Base-by-base conservation (phyloP, 1,140 invertebrate genomes). In the Heliconius congener region DNA sequence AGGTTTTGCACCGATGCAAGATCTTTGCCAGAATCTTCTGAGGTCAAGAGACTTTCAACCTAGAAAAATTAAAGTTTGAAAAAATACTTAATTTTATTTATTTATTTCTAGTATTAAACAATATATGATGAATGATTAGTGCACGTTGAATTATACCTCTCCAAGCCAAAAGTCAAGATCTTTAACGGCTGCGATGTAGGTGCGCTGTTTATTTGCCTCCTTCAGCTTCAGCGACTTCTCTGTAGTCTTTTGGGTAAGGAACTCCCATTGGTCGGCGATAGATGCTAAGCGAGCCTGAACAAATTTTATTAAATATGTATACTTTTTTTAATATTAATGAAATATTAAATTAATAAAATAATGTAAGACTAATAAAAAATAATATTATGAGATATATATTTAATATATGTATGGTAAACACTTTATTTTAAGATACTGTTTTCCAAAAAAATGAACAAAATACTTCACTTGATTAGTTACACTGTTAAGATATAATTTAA, bases 151-250 rank as follows among this genome's bases (percentile, higher is more conserved):
- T 39, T 23, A 39, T 39, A 94, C 94, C 96, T 99, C 99, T 82
- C 99, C 99, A 42, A 99, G 96, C 99, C 99, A 99, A 95, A 99
- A 99, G 95, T 99, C 99, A 81, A 99, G 96, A 96, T 99, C 99
- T 94, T 99, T 99, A 50, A 99, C 99, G 50, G 99, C 99, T 80
- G 99, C 99, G 94, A 99, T 99, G 95, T 99, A 99, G 0, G 98
- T 99, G 74, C 99, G 96, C 93, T 99, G 99, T 90, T 99, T 99
- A 91, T 99, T 99, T 6, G 99, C 99, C 94, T 99, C 99, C 91
- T 99, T 99, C 81, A 99, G 95, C 94, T 99, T 99, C 87, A 99
- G 96, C 19, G 98, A 99, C 94, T 99, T 99, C 92, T 99, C 99
- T 1, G 98, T 98, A 1, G 99, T 99, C 95, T 99, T 99, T 87